Evolutionary conservation across 2,113 vertebrate genomes (phyloP), one percentile per base, ranked within the genome.

Genomic region (Podilymbus podiceps): DNA sequence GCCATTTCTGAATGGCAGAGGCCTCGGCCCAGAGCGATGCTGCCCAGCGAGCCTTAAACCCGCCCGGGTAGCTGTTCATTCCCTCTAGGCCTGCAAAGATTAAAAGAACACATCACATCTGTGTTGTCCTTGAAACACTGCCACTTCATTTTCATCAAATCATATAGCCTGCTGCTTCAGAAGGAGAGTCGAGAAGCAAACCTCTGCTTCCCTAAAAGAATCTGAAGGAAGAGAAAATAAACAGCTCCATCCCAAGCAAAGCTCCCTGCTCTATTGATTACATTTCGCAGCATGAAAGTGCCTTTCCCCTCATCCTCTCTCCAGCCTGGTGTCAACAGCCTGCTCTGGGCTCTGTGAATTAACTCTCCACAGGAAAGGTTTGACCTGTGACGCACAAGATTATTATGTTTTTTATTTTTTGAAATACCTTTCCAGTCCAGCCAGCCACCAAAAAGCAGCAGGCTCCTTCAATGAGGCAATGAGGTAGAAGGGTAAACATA

Each of bases 361-460:
- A 89, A 73, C 55, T 38, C 64, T 58, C 72, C 38, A 20, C 55
- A 42, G 71, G 21, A 56, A 89, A 74, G 49, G 76, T 9, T 42
- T 2, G 3, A 92, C 62, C 64, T 73, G 40, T 46, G 49, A 86
- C 0, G 0, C 46, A 42, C 2, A 1, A 33, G 13, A 78, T 24
- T 35, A 68, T 71, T 18, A 31, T 6, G 24, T 5, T 85, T 85
- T 58, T 72, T 66, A 9, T 33, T 63, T 81, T 85, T 0, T 62
- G 8, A 76, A 80, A 77, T 27, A 47, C 2, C 0, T 3, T 71
- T 68, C 40, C n/a, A 55, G 42, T 25, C 33, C 66, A 85, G 88
- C 24, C 80, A 89, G 74, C 42, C 42, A 42, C 8, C 18, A 53
- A 88, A 87, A 87, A 31, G 5, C 73, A 89, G 67, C 27, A 74